Evolutionary conservation across 2,113 vertebrate genomes (phyloP), one percentile per base, ranked within the genome.

Genomic region (Anser brachyrhynchus): DNA sequence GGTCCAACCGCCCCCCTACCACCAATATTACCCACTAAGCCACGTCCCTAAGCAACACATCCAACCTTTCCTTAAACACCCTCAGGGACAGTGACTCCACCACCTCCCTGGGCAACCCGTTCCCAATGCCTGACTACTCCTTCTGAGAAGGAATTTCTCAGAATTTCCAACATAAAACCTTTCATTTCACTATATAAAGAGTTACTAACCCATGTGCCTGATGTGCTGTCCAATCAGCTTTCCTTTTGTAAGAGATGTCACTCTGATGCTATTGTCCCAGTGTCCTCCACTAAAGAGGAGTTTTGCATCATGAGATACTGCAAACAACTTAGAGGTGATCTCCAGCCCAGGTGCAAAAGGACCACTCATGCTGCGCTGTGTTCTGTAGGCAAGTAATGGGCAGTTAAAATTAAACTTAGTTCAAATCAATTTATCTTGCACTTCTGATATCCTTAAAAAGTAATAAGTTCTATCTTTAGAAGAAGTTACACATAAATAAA

Each of bases 261-360:
- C 99, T 96, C 99, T 97, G 74, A 99, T 97, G 96, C 99, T 99
- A 93, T 99, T 99, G 98, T 99, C 99, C 99, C 99, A 99, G 95
- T 99, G 99, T 14, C 99, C 99, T 12, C 99, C 99, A 87, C 99
- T 99, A 93, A 99, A 99, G 65, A 99, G 99, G 91, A 99, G 90
- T 97, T 99, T 99, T n/a, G 99, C 99, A 44, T 99, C 99, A 41
- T 99, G 99, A 33, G 99, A 99, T 71, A 99, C 98, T 43, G 99
- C 98, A 94, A 99, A 99, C 57, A 99, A 92, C 59, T 98, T 98
- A 1, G 99, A 97, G 3, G 98, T 98, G 28, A 99, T 97, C 77
- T 99, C 98, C 92, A 99, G 96, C 4, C 98, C 98, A 0, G 99
- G 99, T 87, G 99, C 98, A 92, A 99, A 99, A 74, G 99, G 99